Evolutionary conservation across 2,888 invertebrate genomes (phyloP).

Genomic region (Mythimna pallens): DNA sequence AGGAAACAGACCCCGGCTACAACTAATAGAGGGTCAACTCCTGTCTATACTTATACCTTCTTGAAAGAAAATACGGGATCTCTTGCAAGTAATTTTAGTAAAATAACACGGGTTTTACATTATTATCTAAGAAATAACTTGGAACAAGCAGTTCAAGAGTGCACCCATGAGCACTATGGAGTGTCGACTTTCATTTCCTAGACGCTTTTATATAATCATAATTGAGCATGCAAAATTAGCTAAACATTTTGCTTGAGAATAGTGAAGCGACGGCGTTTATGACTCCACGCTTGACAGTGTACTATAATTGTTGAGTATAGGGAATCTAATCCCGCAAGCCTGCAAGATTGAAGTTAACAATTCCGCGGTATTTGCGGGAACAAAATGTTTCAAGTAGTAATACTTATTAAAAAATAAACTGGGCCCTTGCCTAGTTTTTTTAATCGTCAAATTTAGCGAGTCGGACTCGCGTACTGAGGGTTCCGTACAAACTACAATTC

Average conservation of each 20-base stretch:
- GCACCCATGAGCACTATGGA: conserved; percentile 60
- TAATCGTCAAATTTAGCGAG: too few relatives aligned
- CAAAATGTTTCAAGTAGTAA: too few relatives aligned
- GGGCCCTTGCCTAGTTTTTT: too few relatives aligned
- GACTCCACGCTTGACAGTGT: conserved; percentile 13
- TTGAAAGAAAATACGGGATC: neutral
- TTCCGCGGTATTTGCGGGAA: too few relatives aligned
- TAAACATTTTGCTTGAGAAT: conserved; percentile 47
- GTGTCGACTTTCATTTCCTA: conserved; percentile 78
- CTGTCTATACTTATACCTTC: too few relatives aligned
- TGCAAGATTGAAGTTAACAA: too few relatives aligned
- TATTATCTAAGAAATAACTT: conserved; percentile 52
- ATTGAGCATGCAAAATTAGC: conserved; percentile 62
- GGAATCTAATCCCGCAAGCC: too few relatives aligned
- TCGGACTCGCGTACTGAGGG: too few relatives aligned
- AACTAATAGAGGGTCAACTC: too few relatives aligned
- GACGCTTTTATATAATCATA: conserved; percentile 73
- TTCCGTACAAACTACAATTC: too few relatives aligned
- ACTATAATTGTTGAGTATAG: neutral
- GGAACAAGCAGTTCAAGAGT: conserved; percentile 62
- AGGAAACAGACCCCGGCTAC: neutral
- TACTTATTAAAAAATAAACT: too few relatives aligned
- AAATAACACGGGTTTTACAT: conserved; percentile 41
- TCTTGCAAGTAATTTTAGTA: conserved; percentile 34
- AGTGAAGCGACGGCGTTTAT: conserved; percentile 22